Evolutionary conservation across 2,113 vertebrate genomes (phyloP).

Genomic region (Pagrus major): DNA sequence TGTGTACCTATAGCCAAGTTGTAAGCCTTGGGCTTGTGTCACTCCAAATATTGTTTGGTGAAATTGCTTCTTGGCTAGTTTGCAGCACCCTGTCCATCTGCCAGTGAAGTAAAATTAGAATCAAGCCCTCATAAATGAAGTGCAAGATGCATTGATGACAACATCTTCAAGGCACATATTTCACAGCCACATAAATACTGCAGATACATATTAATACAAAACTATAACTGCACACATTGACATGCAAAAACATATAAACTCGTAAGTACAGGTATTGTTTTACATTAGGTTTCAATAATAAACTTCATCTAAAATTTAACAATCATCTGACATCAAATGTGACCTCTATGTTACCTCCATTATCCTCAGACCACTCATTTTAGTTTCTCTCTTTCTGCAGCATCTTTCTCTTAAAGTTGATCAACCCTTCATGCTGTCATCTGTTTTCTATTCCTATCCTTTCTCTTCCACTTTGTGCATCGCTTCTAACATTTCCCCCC

Average conservation of each 20-base stretch:
- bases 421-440: constrained; percentile 7
- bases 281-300: not conserved
- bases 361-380: not conserved
- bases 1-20: constrained; percentile 51
- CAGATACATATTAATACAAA: not conserved
- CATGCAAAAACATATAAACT: not conserved
- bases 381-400: not conserved
- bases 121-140: not conserved
- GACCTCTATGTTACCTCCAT: not conserved
- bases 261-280: not conserved
- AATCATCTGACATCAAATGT: not conserved
- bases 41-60: constrained; percentile 59
- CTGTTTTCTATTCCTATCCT: constrained; percentile 33
- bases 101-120: constrained; percentile 36
- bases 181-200: not conserved
- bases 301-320: not conserved
- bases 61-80: constrained; percentile 55
- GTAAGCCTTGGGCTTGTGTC: constrained; percentile 69
- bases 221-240: not conserved
- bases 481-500: constrained; percentile 39
- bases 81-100: constrained; percentile 16
- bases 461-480: constrained; percentile 38
- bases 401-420: constrained; percentile 16
- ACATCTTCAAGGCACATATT: constrained; percentile 1
- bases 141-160: constrained; percentile 7